Evolutionary conservation across 1,140 invertebrate species (phyloP).

Genomic region (Tribolium castaneum): DNA sequence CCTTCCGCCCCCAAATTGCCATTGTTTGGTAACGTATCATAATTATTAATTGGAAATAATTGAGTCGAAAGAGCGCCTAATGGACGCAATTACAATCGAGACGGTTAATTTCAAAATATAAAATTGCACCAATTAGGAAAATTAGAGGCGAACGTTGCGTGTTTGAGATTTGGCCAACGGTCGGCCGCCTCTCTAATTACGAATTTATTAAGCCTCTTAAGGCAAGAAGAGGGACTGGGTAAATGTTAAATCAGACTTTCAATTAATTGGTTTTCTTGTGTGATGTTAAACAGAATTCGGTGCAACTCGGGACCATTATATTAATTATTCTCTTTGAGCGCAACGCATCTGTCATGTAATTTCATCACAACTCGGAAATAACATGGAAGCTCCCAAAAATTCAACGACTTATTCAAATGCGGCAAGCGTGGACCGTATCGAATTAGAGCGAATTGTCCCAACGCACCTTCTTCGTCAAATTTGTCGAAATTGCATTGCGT

Average conservation of each 20-base stretch:
- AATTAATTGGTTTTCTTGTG: constrained; percentile 32
- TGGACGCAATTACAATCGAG: constrained; percentile 1
- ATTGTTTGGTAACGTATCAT: constrained; percentile 30
- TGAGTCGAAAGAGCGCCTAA: neutral
- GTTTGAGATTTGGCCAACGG: constrained; percentile 12
- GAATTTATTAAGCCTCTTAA: constrained; percentile 32
- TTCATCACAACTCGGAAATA: neutral
- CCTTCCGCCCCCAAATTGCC: neutral
- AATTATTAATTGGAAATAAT: constrained; percentile 30
- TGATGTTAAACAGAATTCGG: constrained; percentile 5
- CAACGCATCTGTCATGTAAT: neutral
- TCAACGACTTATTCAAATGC: neutral
- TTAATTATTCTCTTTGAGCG: constrained; percentile 16
- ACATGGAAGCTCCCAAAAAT: neutral
- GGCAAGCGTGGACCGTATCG: neutral
- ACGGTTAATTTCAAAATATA: neutral
- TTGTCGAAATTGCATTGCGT: neutral
- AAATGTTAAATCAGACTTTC: constrained; percentile 8
- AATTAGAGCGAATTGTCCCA: neutral
- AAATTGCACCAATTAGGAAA: neutral
- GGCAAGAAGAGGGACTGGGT: neutral
- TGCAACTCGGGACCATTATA: neutral
- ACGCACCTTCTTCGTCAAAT: neutral
- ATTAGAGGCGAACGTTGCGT: neutral
- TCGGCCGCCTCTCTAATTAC: constrained; percentile 3